A percentile compares a stretch with the other conserved stretches of the same genome.
Conservation (phyloP, 1,140 invertebrate genomes). For the Papilio polyxenes region DNA sequence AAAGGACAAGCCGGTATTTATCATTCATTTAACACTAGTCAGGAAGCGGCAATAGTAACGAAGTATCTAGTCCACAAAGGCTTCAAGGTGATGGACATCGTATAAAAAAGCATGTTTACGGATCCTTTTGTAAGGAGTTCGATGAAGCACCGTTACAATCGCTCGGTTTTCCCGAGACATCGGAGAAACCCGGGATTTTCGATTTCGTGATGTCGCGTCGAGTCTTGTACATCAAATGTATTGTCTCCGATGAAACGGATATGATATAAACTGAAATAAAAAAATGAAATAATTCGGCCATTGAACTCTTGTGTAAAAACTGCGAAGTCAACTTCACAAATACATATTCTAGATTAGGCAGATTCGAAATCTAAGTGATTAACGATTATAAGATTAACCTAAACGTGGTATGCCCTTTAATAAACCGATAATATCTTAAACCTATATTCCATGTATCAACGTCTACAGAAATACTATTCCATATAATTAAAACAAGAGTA, state of each 20-base stretch:
- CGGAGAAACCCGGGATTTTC: slow-evolving; percentile 7
- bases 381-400: too few species aligned
- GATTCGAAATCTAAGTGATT: too few species aligned
- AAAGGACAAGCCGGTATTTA: slow-evolving; percentile 64
- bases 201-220: slow-evolving; percentile 10
- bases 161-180: slow-evolving; percentile 19
- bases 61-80: slow-evolving; percentile 57
- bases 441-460: too few species aligned
- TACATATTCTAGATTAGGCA: too few species aligned
- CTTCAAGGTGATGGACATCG: slow-evolving; percentile 64
- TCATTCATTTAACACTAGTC: slow-evolving; percentile 68
- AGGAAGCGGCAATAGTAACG: slow-evolving; percentile 58
- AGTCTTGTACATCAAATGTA: background rate
- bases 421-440: too few species aligned
- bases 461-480: too few species aligned
- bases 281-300: background rate
- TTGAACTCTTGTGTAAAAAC: background rate
- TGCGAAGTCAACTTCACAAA: background rate
- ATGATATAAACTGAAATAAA: background rate
- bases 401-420: too few species aligned
- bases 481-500: too few species aligned
- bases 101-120: slow-evolving; percentile 49
- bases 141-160: slow-evolving; percentile 1
- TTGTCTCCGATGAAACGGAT: background rate
- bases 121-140: slow-evolving; percentile 32